Conservation (phyloP, 2,797 vertebrate species). For the Centroberyx gerrardi region DNA sequence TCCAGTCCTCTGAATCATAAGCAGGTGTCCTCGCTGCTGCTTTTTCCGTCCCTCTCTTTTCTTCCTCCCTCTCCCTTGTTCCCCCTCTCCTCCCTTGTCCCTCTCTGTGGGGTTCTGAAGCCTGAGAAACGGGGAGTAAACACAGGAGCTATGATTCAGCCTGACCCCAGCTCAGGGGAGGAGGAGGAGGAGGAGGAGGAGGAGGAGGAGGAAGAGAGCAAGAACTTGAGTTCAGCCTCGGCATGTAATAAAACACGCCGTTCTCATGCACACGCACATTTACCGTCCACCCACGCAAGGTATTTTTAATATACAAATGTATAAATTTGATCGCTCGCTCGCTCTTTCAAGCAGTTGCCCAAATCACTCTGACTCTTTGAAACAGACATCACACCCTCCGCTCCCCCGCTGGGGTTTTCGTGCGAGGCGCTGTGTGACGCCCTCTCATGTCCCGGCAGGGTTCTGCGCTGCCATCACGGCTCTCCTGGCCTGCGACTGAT, state of each 20-base stretch:
- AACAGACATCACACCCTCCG: slow-evolving; percentile 64
- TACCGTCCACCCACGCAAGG: slow-evolving; percentile 2
- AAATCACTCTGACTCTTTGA: slow-evolving; percentile 40
- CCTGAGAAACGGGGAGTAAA: slow-evolving; percentile 73
- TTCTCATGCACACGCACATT: slow-evolving; percentile 27
- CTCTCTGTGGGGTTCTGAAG: slow-evolving; percentile 63
- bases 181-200: slow-evolving; percentile 39
- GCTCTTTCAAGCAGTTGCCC: slow-evolving; percentile 48
- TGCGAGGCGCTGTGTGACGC: slow-evolving; percentile 61
- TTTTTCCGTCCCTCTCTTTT: slow-evolving; percentile 43
- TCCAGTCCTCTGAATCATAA: slow-evolving; percentile 75
- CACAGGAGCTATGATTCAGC: slow-evolving; percentile 73
- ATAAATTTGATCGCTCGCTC: slow-evolving; percentile 45
- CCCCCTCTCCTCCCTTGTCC: slow-evolving; percentile 28
- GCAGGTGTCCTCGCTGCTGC: slow-evolving; percentile 68
- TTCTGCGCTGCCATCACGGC: slow-evolving; percentile 43
- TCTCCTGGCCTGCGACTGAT: slow-evolving; percentile 49
- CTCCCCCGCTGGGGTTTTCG: slow-evolving; percentile 69
- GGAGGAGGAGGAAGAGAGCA: slow-evolving; percentile 43
- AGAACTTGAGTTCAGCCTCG: slow-evolving; percentile 32
- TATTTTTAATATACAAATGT: slow-evolving; percentile 36
- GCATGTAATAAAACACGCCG: slow-evolving; percentile 24
- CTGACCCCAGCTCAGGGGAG: slow-evolving; percentile 49
- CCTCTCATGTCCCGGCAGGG: slow-evolving; percentile 61
- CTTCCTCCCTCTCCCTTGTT: background rate